Base-by-base conservation (phyloP, 1,140 invertebrate species). In the Drosophila busckii region DNA sequence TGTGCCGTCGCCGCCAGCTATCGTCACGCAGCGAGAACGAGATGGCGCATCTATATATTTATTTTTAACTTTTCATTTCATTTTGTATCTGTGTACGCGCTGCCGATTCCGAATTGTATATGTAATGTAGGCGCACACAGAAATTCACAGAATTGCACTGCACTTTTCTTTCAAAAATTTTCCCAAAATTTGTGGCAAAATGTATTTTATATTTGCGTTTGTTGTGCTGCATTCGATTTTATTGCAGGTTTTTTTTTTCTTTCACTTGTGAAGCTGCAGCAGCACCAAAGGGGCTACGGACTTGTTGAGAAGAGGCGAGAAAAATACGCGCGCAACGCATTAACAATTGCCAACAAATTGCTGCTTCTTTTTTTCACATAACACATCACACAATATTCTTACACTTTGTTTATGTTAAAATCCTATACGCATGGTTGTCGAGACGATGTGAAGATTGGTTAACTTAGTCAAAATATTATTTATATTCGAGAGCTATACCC, bases 1-100 rank as follows among this genome's bases (percentile, higher is more conserved):
- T 68, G 62, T 53, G 52, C 41, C 25, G 40, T 9, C 15, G 41
- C 50, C 31, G 42, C 29, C 25, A 8, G 66, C 32, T 13, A 26
- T 29, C 2, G 15, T 20, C 15, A 9, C 19, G 16, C 10, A 15
- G 46, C 13, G 12, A 13, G 44, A 46, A 60, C 53, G 67, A 63
- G 66, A 80, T 78, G 73, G 63, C 73, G 73, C n/a, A n/a, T n/a
- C n/a, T 80, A 68, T 80, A 78, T 80, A 80, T 80, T 80, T 80
- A 80, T 80, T 80, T 80, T 46, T 80, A 80, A 80, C 73, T 80
- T 80, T 80, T 80, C 75, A 80, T 80, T 80, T 80, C 73, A 68
- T 80, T 80, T 80, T 63, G 63, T 63, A 55, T 71, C 73, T 78
- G 67, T 48, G n/a, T n/a, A n/a, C n/a, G 29, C 52, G 49, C 28